Evolutionary conservation across 2,888 invertebrate genomes (phyloP), one percentile per base, ranked within the genome.

Genomic region (Dynastes maya): DNA sequence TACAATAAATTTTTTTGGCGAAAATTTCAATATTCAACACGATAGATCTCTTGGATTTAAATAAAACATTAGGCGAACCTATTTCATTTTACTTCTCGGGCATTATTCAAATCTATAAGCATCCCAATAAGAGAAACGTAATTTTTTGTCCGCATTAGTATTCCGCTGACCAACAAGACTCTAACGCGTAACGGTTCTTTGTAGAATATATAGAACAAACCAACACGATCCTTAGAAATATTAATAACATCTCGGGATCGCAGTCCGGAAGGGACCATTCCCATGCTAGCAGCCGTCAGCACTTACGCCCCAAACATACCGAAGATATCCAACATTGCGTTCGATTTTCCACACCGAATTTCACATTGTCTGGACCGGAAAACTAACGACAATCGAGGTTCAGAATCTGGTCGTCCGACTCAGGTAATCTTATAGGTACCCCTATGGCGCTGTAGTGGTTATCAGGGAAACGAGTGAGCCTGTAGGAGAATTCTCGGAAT

Each of bases 61-160:
- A n/a, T 27, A 63, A 29, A 27, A 32, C n/a, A 29, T 49, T 11
- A 49, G 45, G n/a, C 9, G 37, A 40, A 58, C 37, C 8, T 37
- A 40, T 58, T 58, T 40, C 16, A 32, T 55, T 8, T 5, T 40
- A 58, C 40, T 9, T 9, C 49, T 37, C 22, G 22, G 51, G 37
- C 58, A 22, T 61, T 72, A 72, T 72, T 72, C 72, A 72, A 72
- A 72, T 72, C 72, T 58, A 45, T 58, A 72, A 72, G 58, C 58
- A 72, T 72, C 16, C 72, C 72, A 40, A 58, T 61, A 72, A 58
- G 58, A 58, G 58, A 55, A 72, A 72, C 40, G 37, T 37, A 72
- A 63, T 72, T 72, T 72, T 40, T 72, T 58, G 58, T 37, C 40
- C n/a, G 72, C 72, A 72, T 72, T 58, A 72, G 72, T 72, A 72